Percentiles rank a stretch among this genome's conserved stretches.
Conservation (phyloP, 53 echinoderm and acorn worm species). For the Echinarachnius parma region DNA sequence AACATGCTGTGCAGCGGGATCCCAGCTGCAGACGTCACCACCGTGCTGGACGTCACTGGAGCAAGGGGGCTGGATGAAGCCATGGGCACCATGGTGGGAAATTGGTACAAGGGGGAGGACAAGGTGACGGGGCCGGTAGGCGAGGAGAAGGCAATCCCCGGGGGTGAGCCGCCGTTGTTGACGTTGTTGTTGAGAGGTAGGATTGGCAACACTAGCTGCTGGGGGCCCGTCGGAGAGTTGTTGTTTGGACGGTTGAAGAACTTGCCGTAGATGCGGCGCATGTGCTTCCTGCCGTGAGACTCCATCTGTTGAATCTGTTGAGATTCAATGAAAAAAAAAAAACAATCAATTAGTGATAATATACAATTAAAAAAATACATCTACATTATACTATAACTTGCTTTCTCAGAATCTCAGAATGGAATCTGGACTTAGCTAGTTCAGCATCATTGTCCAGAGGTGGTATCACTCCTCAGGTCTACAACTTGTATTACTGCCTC, state of each 20-base stretch:
- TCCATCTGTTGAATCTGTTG: constrained; percentile 98
- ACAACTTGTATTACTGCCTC: too few species aligned
- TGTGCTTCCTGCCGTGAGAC: constrained; percentile 94
- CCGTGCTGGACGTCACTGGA: constrained; percentile 3
- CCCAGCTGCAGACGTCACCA: not conserved
- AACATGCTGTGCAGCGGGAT: constrained; percentile 40
- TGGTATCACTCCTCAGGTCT: too few species aligned
- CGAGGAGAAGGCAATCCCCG: constrained; percentile 23
- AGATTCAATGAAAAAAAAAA: not conserved
- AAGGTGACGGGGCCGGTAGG: constrained; percentile 24
- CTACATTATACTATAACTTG: too few species aligned
- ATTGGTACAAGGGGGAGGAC: constrained; percentile 2
- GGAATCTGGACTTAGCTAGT: too few species aligned
- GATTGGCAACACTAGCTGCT: constrained; percentile 86
- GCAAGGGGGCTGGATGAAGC: constrained; percentile 30
- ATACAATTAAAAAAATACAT: too few species aligned
- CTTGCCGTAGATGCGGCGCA: constrained; percentile 98
- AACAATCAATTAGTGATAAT: too few species aligned
- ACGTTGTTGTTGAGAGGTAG: constrained; percentile 28
- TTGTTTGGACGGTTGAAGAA: constrained; percentile 91
- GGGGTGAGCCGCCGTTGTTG: constrained; percentile 15
- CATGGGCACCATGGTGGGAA: constrained; percentile 19
- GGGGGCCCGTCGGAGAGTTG: constrained; percentile 74
- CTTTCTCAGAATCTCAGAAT: too few species aligned
- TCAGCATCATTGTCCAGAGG: too few species aligned